These are phyloP conservation scores for Hydrotaea diabolus DNA, from an alignment of 2,888 invertebrate species.

Conservation along the genomic window DNA sequence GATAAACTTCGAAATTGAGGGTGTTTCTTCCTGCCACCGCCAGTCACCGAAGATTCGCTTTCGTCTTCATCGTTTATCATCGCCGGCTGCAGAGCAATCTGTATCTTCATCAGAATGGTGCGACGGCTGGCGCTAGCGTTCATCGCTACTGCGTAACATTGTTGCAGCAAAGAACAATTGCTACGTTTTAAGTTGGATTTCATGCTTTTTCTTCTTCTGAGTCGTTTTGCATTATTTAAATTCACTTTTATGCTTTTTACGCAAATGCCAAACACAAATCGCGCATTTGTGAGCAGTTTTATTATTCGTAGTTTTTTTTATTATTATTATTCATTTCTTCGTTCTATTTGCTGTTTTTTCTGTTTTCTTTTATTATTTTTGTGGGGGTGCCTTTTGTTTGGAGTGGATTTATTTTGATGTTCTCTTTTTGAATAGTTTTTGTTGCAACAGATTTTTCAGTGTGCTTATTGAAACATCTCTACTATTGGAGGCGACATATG, in stretches of 20 bases:
- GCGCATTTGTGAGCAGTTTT: conserved; percentile 61
- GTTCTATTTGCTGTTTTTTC: conserved; percentile 23
- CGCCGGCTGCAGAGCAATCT: conserved; percentile 5
- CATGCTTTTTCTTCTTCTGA: too few relatives aligned
- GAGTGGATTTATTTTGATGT: conserved; percentile 38
- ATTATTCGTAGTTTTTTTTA: conserved; percentile 57
- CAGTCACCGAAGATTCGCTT: background rate
- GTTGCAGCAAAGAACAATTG: conserved; percentile 32
- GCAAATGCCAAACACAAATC: conserved; percentile 65
- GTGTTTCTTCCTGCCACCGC: background rate
- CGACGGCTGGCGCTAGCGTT: background rate
- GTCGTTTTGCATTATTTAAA: conserved; percentile 66
- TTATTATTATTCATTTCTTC: conserved; percentile 35
- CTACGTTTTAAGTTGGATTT: conserved; percentile 63
- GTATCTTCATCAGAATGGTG: background rate
- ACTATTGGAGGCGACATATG: conserved; percentile 3
- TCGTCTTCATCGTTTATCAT: conserved; percentile 17
- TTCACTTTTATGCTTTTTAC: conserved; percentile 66
- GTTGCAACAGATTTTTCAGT: background rate
- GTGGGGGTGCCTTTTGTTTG: background rate
- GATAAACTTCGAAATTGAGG: conserved; percentile 37
- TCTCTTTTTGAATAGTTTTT: conserved; percentile 31
- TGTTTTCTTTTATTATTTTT: conserved; percentile 12
- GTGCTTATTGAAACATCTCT: conserved; percentile 15
- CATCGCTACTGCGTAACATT: conserved; percentile 19